Evolutionary conservation across 2,113 vertebrate genomes (phyloP), one percentile per base, ranked within the genome.

Genomic region (Suncus etruscus): DNA sequence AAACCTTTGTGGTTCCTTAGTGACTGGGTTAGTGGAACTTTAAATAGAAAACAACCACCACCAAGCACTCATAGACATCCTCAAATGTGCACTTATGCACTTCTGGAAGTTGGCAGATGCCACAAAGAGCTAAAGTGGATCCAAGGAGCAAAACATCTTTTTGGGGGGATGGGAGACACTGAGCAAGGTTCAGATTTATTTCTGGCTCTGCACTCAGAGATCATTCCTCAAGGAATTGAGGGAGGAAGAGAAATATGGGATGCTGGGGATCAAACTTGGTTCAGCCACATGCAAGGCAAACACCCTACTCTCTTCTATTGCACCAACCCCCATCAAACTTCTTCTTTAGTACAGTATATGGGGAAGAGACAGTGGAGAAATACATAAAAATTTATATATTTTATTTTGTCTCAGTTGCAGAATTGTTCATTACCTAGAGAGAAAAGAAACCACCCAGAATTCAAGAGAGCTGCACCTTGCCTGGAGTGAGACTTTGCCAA

Each of bases 331-430:
- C 9, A 39, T 39, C 39, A 39, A 39, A 39, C 8, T 12, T 68
- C 78, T 80, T 31, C 15, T 8, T 61, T 3, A n/a, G 29, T 6
- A 3, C 31, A 22, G 69, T 7, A 3, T 22, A 3, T 22, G 45
- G n/a, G 58, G 6, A 0, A 15, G 20, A 10, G 6, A 3, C 2
- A 0, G 39, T 1, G 16, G 2, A 61, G 16, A 47, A 51, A 68
- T 77, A 27, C 63, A 27, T 69, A 24, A 84, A 54, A 45, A 1
- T 25, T 72, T 25, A 0, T 1, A 1, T 4, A 32, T 22, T 58
- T 79, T 15, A 80, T 84, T 76, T 89, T 73, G 25, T 47, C 51
- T 79, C 6, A 0, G 6, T 16, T 51, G 51, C 27, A 76, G 80
- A 68, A 39, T 22, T 18, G 39, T 45, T 72, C 31, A 65, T 25